Evolutionary conservation across 2,797 vertebrate species (phyloP).

Genomic region (Kryptopterus vitreolus): DNA sequence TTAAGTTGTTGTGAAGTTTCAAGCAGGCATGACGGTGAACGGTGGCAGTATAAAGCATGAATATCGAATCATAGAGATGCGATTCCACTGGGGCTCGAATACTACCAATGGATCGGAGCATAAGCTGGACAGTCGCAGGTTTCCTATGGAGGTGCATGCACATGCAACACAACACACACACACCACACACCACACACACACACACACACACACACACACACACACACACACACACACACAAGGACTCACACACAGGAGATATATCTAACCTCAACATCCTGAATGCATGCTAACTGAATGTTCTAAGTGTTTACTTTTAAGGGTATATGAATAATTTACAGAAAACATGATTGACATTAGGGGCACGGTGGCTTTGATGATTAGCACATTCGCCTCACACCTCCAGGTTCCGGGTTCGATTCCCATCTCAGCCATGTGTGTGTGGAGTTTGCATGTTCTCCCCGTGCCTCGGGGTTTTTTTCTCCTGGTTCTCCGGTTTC

Average conservation of each 20-base stretch:
- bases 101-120: constrained; percentile 34
- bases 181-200: constrained; percentile 16
- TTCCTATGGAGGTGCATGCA: constrained; percentile 44
- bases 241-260: not conserved
- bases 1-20: constrained; percentile 37
- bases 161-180: not conserved
- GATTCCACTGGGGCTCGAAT: constrained; percentile 40
- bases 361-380: no score
- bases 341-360: no score
- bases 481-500: no score
- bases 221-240: constrained; percentile 8
- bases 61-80: constrained; percentile 24
- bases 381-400: no score
- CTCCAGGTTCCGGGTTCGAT: no score
- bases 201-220: not conserved
- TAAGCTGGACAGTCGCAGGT: constrained; percentile 12
- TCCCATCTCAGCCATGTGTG: no score
- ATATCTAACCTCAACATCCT: not conserved
- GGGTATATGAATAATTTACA: not conserved
- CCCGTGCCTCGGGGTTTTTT: no score
- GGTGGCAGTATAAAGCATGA: constrained; percentile 3
- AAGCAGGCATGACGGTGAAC: constrained; percentile 24
- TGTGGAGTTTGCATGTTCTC: no score
- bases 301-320: not conserved
- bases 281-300: not conserved